Conservation (phyloP, 2,888 invertebrate species). For the Agrotis puta region DNA sequence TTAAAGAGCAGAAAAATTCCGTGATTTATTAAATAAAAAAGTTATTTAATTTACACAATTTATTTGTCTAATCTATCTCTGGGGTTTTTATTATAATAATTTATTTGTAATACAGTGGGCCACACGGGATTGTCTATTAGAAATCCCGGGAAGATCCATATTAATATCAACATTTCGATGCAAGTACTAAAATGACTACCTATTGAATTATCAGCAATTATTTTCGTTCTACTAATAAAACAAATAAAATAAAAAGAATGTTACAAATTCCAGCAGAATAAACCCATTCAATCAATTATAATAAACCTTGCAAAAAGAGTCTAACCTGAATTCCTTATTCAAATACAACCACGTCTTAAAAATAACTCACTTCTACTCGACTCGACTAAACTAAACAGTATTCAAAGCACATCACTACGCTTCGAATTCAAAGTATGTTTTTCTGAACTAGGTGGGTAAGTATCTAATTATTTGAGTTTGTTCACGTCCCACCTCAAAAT, state of each 20-base stretch:
- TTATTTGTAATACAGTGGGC: no score
- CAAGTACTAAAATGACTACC: no score
- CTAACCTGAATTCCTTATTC: slow-evolving; percentile 27
- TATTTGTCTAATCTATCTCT: no score
- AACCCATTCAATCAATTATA: neutral
- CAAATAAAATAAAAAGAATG: neutral
- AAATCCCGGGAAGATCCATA: no score
- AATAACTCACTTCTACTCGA: slow-evolving; percentile 2
- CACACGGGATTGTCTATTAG: no score
- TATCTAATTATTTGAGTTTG: slow-evolving; percentile 66
- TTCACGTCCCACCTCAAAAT: slow-evolving; percentile 70
- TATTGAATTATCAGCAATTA: neutral
- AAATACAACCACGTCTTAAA: slow-evolving; percentile 19
- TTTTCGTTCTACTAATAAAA: neutral
- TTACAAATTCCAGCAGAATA: neutral
- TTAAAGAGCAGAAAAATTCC: no score
- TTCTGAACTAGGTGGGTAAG: slow-evolving; percentile 41
- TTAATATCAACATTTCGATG: no score
- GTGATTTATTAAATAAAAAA: no score
- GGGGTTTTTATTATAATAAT: no score
- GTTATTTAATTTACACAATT: no score
- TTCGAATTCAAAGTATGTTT: slow-evolving; percentile 41
- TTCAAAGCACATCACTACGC: slow-evolving; percentile 51
- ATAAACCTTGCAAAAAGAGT: neutral
- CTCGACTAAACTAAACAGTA: slow-evolving; percentile 41